Base-by-base conservation (phyloP, 2,113 vertebrate genomes). In the Pterocles burchelli region DNA sequence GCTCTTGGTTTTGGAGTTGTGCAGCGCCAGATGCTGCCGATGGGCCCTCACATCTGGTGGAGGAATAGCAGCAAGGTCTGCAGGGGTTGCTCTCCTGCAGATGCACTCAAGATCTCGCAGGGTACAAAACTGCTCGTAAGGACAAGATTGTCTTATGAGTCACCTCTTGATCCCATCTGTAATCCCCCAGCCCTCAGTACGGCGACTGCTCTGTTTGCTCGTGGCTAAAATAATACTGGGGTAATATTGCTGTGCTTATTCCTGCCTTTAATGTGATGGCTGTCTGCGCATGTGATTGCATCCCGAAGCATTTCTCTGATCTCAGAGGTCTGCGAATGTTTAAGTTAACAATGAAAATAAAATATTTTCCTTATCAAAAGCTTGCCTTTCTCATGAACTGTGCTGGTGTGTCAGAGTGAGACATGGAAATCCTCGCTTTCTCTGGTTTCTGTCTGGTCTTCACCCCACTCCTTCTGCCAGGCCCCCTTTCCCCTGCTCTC, bases 371-470 rank as follows among this genome's bases (percentile, higher is more conserved):
- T 90, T 94, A 93, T 89, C 76, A 89, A 92, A 96, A 92, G 25
- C 65, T 89, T 89, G 58, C 58, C 54, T 93, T 92, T 89, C 89
- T 88, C 85, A 73, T 95, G 62, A 91, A 89, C 77, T 88, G 17
- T 19, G 12, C 49, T 76, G 41, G 36, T 76, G 54, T 73, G 81
- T 82, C 71, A 89, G 65, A 87, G 45, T 22, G 22, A 91, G 74
- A 88, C 78, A 55, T 43, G 66, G 70, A 95, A 97, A 89, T 72
- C 58, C 68, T 92, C 6, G 4, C 33, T 84, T 89, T 93, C 74
- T 79, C 89, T 95, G 87, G 28, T 95, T 95, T 95, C 89, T 92
- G 48, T 89, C 91, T 91, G 82, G 26, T 95, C 62, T 90, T 92
- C 87, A 93, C 52, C 57, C 85, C 10, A 43, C 26, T 89, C 48